Conservation (phyloP, 2,113 vertebrate species). For the Rhinichthys klamathensis region DNA sequence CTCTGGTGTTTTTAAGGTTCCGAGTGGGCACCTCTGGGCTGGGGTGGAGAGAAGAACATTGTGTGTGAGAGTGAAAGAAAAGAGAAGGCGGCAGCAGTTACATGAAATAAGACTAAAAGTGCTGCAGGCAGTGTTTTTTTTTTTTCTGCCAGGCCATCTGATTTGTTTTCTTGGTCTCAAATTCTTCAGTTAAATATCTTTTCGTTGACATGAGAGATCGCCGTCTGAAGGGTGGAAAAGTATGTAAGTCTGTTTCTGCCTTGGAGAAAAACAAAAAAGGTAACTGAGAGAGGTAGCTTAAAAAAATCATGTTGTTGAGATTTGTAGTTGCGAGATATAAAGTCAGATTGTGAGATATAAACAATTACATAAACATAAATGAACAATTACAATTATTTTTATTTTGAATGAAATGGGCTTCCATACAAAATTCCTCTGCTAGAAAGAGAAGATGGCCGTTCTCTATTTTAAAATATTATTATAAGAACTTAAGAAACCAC, state of each 20-base stretch:
- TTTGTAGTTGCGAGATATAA: background rate
- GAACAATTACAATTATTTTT: background rate
- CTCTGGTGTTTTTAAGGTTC: constrained; percentile 27
- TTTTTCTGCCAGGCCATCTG: background rate
- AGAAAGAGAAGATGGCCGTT: background rate
- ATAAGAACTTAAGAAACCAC: too few relatives aligned
- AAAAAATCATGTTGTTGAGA: background rate
- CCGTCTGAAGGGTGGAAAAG: background rate
- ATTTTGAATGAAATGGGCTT: background rate
- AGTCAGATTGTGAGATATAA: background rate
- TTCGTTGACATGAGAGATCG: background rate
- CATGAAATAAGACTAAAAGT: background rate
- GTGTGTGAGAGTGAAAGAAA: background rate
- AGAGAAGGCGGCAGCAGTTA: background rate
- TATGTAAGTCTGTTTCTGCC: background rate
- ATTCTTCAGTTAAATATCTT: constrained; percentile 1
- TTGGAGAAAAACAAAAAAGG: background rate
- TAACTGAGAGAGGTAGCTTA: background rate
- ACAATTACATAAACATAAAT: background rate
- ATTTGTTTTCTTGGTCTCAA: constrained; percentile 27
- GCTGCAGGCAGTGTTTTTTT: constrained; percentile 1
- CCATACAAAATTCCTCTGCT: too few relatives aligned
- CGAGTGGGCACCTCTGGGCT: background rate
- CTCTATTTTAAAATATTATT: background rate
- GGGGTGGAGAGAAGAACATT: constrained; percentile 13